phyloP scores from a whole-genome alignment of 2,888 invertebrate species.

The Heliconius cydno region DNA sequence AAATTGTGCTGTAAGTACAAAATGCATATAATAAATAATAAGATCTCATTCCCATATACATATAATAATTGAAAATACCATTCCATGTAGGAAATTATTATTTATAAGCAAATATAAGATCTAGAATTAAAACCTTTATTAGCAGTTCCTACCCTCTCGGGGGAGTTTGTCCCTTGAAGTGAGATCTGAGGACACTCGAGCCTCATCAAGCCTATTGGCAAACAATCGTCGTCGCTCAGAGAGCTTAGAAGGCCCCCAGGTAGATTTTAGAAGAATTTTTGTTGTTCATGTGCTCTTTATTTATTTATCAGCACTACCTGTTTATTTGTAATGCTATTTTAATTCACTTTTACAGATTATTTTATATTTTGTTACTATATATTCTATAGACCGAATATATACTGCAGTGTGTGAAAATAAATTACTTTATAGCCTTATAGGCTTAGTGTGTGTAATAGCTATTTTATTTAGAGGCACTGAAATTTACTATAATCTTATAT shows the following conservation, averaged over 20 bases:
- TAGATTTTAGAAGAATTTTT: conserved; percentile 57
- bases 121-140: conserved; percentile 46
- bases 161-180: conserved; percentile 85
- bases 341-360: not conserved
- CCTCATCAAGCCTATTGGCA: conserved; percentile 75
- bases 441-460: conserved; percentile 13
- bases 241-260: conserved; percentile 84
- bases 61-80: not conserved
- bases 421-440: not conserved
- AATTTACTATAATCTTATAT: not conserved
- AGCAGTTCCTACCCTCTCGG: conserved; percentile 83
- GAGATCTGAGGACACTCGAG: conserved; percentile 77
- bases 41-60: not conserved
- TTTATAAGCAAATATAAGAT: conserved; percentile 9
- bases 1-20: conserved; percentile 74
- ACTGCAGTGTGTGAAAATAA: not conserved
- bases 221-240: conserved; percentile 82
- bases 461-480: not conserved
- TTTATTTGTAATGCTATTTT: conserved; percentile 26
- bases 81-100: not conserved
- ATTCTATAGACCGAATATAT: conserved; percentile 11
- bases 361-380: not conserved
- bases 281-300: conserved; percentile 45
- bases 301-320: conserved; percentile 42
- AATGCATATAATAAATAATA: not conserved